Evolutionary conservation across 2,113 vertebrate genomes (phyloP), one percentile per base, ranked within the genome.

Genomic region (Empidonax traillii): DNA sequence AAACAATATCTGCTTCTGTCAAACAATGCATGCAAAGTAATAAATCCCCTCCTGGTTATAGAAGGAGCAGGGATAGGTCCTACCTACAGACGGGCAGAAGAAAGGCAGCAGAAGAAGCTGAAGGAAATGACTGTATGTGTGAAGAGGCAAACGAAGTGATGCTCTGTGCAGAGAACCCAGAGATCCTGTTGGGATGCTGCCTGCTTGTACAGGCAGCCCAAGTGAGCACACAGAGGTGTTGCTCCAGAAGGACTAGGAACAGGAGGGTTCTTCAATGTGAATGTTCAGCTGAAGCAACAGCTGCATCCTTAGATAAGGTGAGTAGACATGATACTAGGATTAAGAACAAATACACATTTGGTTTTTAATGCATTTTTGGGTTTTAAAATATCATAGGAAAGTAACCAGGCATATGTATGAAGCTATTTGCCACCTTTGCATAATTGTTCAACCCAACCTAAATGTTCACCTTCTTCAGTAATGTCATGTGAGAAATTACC

Each of bases 201-300:
- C 35, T 6, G 27, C 44, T 33, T 27, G 3, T 0, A 0, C 30
- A 30, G 28, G 37, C 22, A 92, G 44, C 10, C 59, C 37, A 49
- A 31, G 13, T 19, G 16, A 69, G 14, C 30, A n/a, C 11, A 18
- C 0, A 2, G 52, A 35, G 58, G 5, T 10, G 13, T 5, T 3
- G 28, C 12, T 78, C 7, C 14, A 13, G 14, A 68, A 55, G 15
- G 35, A 63, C 7, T 4, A 35, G 25, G 12, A 84, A 10, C 4
- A 23, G 35, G 10, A 51, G 16, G 19, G 5, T 35, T 59, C 69
- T 78, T 55, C 56, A 51, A 12, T 15, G 44, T 1, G 7, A n/a
- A 11, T 5, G 16, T 22, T 21, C 56, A 30, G 16, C 10, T 47
- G 41, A 82, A 83, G 10, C 28, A 66, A 47, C 9, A 28, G 15